Base-by-base conservation (phyloP, 2,888 invertebrate species). In the Yponomeuta plumbellus region DNA sequence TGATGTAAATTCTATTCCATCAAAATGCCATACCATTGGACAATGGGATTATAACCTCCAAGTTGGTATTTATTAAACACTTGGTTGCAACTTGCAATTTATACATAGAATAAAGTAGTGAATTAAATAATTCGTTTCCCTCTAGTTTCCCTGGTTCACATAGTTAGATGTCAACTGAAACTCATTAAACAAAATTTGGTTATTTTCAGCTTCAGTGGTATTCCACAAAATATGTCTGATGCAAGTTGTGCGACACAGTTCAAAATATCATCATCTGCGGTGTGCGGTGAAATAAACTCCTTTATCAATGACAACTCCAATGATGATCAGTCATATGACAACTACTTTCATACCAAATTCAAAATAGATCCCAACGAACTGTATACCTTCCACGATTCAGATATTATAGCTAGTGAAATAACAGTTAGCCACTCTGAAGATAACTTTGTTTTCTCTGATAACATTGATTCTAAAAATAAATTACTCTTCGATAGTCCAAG, bases 311-410 rank as follows among this genome's bases (percentile, higher is more conserved):
- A 90, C 40, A 85, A 82, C 71, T 85, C 89, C 3, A 83, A 83
- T 20, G 91, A 89, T 69, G 91, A 90, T 68, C 88, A 88, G 70
- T 73, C 81, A 11, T 90, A 89, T 72, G 90, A 91, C 69, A 90
- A 85, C 71, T 90, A 84, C 72, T 91, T 81, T 67, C 81, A 88
- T 76, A 81, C 86, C 70, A 90, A 90, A 82, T 91, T 88, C 76
- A 91, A 91, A 84, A 89, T 90, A 75, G 90, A 91, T 80, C 88
- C 89, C 69, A 91, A 88, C 71, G 92, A 92, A 73, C 75, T 92
- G 61, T 91, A 91, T 71, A 91, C 91, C 66, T 92, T 92, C 78
- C 86, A 90, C 75, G 92, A 92, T 75, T 86, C 91, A 1, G 91
- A 92, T 76, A 85, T 89, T 10, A 87, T 91, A 66, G 88, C 91